phyloP scores from a whole-genome alignment of 2,113 vertebrate genomes.

The Axis porcinus region DNA sequence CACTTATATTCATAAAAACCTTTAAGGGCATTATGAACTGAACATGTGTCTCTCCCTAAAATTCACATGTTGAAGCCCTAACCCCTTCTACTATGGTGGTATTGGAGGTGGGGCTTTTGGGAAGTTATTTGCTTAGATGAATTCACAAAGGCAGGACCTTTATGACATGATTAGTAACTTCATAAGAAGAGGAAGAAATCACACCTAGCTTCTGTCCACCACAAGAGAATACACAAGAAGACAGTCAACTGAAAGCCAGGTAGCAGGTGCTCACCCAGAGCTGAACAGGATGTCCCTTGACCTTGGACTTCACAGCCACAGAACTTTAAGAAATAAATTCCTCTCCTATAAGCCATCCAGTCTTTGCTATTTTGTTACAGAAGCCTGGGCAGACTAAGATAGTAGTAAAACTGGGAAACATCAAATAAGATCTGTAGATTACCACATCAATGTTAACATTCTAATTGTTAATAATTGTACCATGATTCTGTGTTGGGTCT shows the following conservation, averaged over 20 bases:
- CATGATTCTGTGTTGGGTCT: neutral
- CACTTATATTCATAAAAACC: neutral
- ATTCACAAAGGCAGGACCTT: neutral
- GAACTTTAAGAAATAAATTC: neutral
- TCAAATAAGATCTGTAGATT: neutral
- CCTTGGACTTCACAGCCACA: neutral
- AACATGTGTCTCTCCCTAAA: neutral
- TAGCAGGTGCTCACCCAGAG: neutral
- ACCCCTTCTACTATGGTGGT: neutral
- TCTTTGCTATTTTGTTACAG: neutral
- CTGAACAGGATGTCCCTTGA: neutral
- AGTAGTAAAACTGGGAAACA: neutral
- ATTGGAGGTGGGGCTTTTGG: neutral
- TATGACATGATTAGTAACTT: neutral
- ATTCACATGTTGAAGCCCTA: neutral
- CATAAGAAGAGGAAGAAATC: neutral
- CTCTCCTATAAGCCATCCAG: neutral
- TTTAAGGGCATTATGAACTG: neutral
- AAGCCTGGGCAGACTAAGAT: neutral
- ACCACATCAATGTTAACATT: neutral
- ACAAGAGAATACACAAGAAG: neutral
- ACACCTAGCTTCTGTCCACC: neutral
- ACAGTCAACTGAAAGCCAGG: neutral
- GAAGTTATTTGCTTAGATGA: neutral
- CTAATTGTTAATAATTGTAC: neutral